A percentile compares a stretch with the other conserved stretches of the same genome.
These are phyloP conservation scores for Tenualosa ilisha DNA, from an alignment of 2,797 vertebrate species.

Conservation along the genomic window DNA sequence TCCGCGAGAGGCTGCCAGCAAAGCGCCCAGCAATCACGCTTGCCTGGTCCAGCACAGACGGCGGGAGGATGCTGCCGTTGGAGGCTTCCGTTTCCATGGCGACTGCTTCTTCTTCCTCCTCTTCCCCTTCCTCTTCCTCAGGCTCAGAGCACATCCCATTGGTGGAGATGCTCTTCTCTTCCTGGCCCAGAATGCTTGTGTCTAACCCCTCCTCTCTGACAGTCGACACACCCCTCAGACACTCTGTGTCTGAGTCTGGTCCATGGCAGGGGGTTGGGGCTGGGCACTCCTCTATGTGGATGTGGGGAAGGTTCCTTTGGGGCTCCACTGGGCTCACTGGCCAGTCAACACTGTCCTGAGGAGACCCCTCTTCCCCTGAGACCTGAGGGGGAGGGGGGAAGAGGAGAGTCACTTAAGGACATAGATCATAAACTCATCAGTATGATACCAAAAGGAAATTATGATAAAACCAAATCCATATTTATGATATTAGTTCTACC, in stretches of 20 bases:
- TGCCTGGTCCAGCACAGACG: conserved; percentile 85
- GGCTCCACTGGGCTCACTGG: neutral
- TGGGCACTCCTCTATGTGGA: neutral
- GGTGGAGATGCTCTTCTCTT: conserved; percentile 39
- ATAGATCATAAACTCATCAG: neutral
- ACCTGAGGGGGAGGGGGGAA: neutral
- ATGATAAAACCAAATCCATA: neutral
- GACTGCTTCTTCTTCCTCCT: conserved; percentile 14
- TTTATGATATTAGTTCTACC: neutral
- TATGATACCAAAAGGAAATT: neutral
- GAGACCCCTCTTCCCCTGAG: neutral
- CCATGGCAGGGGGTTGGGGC: neutral
- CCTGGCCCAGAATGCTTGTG: conserved; percentile 9
- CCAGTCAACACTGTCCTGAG: neutral
- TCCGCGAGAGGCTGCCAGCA: conserved; percentile 73
- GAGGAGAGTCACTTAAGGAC: neutral
- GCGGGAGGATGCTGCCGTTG: conserved; percentile 77
- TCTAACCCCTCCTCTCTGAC: neutral
- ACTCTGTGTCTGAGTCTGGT: neutral
- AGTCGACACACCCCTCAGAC: neutral
- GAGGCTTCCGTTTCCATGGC: conserved; percentile 39
- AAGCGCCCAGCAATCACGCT: conserved; percentile 82
- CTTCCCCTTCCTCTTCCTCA: conserved; percentile 23
- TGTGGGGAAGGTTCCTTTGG: neutral
- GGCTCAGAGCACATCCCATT: conserved; percentile 37